These are phyloP conservation scores for Semnornis frantzii DNA, from an alignment of 2,113 vertebrate genomes.

Conservation along the genomic window DNA sequence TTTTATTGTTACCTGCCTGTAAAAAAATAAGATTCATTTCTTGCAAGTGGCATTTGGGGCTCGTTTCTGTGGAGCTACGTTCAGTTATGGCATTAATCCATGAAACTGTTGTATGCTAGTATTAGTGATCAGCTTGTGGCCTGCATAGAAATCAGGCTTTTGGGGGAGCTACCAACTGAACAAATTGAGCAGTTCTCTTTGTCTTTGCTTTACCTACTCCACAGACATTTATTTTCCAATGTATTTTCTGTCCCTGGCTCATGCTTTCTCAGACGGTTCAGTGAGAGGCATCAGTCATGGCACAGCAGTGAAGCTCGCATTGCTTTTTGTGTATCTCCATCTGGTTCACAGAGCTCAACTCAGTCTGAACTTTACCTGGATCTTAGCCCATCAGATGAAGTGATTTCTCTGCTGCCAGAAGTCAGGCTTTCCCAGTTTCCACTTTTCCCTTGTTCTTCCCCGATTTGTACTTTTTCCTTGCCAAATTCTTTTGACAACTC, in stretches of 20 bases:
- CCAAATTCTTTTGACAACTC: background rate
- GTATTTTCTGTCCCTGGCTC: background rate
- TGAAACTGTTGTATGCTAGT: background rate
- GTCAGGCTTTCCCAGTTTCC: slow-evolving; percentile 18
- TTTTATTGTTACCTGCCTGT: background rate
- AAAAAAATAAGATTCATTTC: background rate
- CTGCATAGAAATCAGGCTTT: background rate
- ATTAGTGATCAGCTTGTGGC: background rate
- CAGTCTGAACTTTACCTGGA: background rate
- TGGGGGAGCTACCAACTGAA: background rate
- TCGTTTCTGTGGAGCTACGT: background rate
- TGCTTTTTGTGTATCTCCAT: background rate
- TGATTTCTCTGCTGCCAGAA: background rate
- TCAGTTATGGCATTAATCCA: background rate
- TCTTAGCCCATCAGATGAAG: slow-evolving; percentile 10
- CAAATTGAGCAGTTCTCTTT: background rate
- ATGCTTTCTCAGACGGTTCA: background rate
- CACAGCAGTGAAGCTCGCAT: background rate
- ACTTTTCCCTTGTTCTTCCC: background rate
- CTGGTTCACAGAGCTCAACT: accelerated
- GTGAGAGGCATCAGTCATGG: background rate
- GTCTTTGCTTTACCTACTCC: background rate
- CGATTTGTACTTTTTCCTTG: background rate
- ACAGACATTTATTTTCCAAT: background rate
- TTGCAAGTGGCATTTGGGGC: background rate